Percentiles rank a stretch among this genome's conserved stretches.
These are phyloP conservation scores for Microtus montanus DNA, from an alignment of 2,113 vertebrate species.

Conservation along the genomic window DNA sequence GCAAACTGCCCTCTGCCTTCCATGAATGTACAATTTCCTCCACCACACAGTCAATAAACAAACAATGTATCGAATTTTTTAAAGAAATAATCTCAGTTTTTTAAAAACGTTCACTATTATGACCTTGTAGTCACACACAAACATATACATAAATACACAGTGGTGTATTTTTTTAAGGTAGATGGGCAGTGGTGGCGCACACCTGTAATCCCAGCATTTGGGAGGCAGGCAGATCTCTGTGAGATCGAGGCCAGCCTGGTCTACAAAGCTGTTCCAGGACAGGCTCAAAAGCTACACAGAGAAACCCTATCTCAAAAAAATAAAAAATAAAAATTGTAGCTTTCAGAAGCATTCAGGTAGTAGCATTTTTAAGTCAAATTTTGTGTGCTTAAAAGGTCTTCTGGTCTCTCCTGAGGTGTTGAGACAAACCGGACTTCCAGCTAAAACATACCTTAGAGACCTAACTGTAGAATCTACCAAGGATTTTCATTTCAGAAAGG, in stretches of 20 bases:
- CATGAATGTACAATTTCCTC: no score
- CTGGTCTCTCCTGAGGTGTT: background rate
- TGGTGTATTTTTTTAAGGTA: background rate
- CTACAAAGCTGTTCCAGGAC: no score
- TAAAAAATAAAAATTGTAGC: no score
- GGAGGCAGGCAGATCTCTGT: no score
- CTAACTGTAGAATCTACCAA: background rate
- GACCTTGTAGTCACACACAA: background rate
- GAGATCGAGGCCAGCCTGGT: no score
- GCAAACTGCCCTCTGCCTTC: background rate
- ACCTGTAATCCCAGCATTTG: no score
- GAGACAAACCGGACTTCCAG: background rate
- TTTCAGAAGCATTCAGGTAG: background rate
- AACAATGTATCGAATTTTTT: background rate
- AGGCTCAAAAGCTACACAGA: no score
- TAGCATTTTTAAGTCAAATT: background rate
- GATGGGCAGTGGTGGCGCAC: no score
- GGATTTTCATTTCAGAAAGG: background rate
- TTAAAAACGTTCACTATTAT: background rate
- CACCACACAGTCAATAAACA: background rate
- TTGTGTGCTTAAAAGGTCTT: background rate
- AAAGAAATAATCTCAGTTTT: background rate
- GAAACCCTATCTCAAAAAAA: no score
- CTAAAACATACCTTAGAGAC: background rate
- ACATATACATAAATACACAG: background rate